Base-by-base conservation (phyloP, 2,888 invertebrate species). In the Yponomeuta sedellus region DNA sequence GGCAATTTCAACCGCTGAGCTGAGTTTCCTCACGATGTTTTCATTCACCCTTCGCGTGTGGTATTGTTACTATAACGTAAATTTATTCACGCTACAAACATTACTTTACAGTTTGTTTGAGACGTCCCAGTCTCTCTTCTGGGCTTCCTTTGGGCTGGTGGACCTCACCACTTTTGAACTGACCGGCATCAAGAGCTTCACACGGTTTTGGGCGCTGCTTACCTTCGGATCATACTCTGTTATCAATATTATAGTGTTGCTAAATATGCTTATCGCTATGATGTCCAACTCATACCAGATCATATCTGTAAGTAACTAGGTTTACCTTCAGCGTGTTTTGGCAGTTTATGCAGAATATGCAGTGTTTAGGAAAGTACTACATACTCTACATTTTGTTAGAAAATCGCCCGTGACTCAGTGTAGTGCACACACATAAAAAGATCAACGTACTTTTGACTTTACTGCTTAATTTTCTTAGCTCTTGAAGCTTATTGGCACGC, bases 181-280 rank as follows among this genome's bases (percentile, higher is more conserved):
- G 73, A 96, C 96, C 8, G 98, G 99, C 69, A 97, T 98, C 77
- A 99, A 99, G 87, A 96, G 96, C 74, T 98, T 98, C 84, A 99
- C 99, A 0, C 94, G 97, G 77, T 99, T 97, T 91, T 99, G 96
- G 98, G 98, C 98, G 0, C 93, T 99, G 66, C 93, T 99, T 5
- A 98, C 99, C 95, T 99, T 99, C 81, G 99, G 99, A 59, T 97
- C 97, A 6, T 99, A 99, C 88, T 98, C 98, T 67, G 98, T 97
- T 69, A 99, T 99, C 85, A 98, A 98, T 82, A 96, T 99, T 71
- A 98, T 99, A 74, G 99, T 99, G 0, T 93, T 99, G 34, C 93
- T 99, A 70, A 99, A 99, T 88, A 97, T 99, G 95, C 94, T 99
- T 58, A 99, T 99, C 81, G 99, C 99, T 78, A 99, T 99, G 99